Evolutionary conservation across 2,888 invertebrate genomes (phyloP), one percentile per base, ranked within the genome.

Genomic region (Trichogramma evanescens): DNA sequence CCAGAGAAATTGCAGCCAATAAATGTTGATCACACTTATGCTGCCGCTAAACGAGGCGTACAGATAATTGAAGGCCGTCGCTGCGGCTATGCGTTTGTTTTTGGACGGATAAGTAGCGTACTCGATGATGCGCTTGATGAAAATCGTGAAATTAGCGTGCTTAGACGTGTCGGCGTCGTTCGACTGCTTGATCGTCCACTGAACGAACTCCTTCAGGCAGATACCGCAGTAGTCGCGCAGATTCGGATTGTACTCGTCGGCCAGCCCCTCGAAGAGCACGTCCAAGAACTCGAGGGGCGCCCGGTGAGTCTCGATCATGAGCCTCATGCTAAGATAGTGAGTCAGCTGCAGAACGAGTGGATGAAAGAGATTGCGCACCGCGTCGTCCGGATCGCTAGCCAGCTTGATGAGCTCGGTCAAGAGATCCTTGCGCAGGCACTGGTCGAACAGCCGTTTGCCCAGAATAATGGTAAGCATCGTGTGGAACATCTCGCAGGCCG

Each of bases 401-500:
- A 89, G 77, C 63, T 80, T 76, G 38, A 89, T 69, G 48, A 87
- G 70, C 4, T 81, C 79, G 8, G 81, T 80, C 46, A 82, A 82
- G 4, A 87, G 66, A 53, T 76, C 79, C 63, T 76, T 74, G 67
- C 84, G 82, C 6, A 86, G 70, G 13, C 77, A 72, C 9, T 78
- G 74, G 72, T 63, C 58, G 38, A 54, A n/a, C 10, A 58, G 42
- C n/a, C 54, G 50, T 3, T 53, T 69, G 8, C 87, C 89, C 43
- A 89, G 75, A 67, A 86, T 80, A 60, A 84, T 81, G 51, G 86
- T 74, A 4, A 86, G 77, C 40, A 85, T 71, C 1, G 86, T 82
- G 74, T 89, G 88, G 0, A 89, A 77, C 5, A 87, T 75, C 77
- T 90, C 89, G 71, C 88, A 87, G 0, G 89, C 87, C 4, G 84